Evolutionary conservation across 2,888 invertebrate species (phyloP), one percentile per base, ranked within the genome.

Genomic region (Microdon myrmicae): DNA sequence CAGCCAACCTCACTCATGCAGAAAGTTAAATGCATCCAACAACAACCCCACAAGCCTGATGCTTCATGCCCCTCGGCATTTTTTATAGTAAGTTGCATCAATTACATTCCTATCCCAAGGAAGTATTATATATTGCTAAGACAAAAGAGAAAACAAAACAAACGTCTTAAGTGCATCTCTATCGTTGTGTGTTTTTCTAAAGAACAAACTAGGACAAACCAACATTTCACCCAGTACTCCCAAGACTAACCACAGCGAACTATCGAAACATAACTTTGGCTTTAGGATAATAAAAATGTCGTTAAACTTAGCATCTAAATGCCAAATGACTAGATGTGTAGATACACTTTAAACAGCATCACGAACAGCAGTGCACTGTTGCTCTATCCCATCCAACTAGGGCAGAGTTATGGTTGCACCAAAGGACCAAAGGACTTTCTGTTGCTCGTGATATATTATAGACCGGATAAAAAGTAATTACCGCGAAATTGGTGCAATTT

Each of bases 261-360:
- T 39, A 58, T 31, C 44, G 23, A 51, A 44, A 39, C 44, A 53
- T 35, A 41, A 45, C 29, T 41, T 22, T 35, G 10, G 53, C 34
- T 37, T 58, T 53, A 23, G 59, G 47, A 37, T 26, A 47, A 32
- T 54, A 60, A 54, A 60, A 60, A 43, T 32, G 37, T 47, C 54
- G 31, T 47, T 47, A 54, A 60, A 54, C 39, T 39, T 54, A 47
- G 39, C 32, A 35, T 47, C 47, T 43, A 38, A 59, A 59, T 34
- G n/a, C n/a, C n/a, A n/a, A n/a, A n/a, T n/a, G n/a, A n/a, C n/a
- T n/a, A n/a, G n/a, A n/a, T n/a, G n/a, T n/a, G n/a, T n/a, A n/a
- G n/a, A n/a, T n/a, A n/a, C n/a, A n/a, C n/a, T n/a, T n/a, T n/a
- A n/a, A n/a, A n/a, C n/a, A n/a, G n/a, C n/a, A n/a, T n/a, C n/a